These are phyloP conservation scores for Papilio protenor DNA, from an alignment of 2,888 invertebrate species.

Conservation along the genomic window DNA sequence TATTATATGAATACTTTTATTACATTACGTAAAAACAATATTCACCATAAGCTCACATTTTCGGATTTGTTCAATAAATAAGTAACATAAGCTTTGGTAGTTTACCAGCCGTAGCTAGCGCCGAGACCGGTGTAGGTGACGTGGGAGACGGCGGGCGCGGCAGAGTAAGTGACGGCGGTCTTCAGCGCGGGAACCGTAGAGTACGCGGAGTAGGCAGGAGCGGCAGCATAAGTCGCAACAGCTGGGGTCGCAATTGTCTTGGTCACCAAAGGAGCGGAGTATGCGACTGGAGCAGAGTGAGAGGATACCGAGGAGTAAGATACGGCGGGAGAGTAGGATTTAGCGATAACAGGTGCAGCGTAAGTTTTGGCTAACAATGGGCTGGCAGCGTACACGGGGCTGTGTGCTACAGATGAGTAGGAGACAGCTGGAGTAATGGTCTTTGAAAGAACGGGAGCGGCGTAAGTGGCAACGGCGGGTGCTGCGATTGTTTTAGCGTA, in stretches of 20 bases:
- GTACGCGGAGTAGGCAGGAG: constrained; percentile 64
- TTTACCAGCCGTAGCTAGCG: constrained; percentile 74
- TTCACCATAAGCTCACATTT: not conserved
- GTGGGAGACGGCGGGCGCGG: constrained; percentile 85
- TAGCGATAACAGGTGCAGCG: constrained; percentile 53
- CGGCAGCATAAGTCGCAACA: constrained; percentile 70
- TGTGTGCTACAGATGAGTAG: constrained; percentile 48
- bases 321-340: constrained; percentile 45
- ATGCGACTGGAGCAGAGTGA: constrained; percentile 45
- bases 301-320: constrained; percentile 46
- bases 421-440: constrained; percentile 45
- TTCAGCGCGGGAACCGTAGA: constrained; percentile 82
- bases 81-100: constrained; percentile 32
- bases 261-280: constrained; percentile 45
- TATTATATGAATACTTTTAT: not conserved
- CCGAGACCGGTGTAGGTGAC: constrained; percentile 86
- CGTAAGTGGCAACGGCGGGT: constrained; percentile 50
- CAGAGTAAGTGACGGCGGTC: constrained; percentile 85
- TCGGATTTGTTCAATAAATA: constrained; percentile 33
- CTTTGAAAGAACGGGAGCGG: constrained; percentile 41
- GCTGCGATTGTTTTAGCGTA: constrained; percentile 50
- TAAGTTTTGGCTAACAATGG: constrained; percentile 53
- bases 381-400: constrained; percentile 54
- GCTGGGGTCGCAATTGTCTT: constrained; percentile 58
- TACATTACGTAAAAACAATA: constrained; percentile 18